Conservation (phyloP, 2,113 vertebrate genomes). For the Antechinus stuartii region DNA sequence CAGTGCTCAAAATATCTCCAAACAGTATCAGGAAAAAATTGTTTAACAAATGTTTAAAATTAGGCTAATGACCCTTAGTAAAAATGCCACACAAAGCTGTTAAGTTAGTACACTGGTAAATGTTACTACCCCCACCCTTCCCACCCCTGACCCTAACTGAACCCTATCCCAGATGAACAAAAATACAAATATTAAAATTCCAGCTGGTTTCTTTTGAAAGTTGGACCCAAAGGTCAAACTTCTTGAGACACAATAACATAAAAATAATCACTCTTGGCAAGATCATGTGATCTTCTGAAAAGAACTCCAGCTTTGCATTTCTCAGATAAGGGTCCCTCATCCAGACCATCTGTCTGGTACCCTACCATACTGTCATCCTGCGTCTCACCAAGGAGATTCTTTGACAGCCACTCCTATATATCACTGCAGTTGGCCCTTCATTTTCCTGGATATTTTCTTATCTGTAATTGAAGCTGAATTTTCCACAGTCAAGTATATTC, state of each 20-base stretch:
- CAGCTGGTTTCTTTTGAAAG: slow-evolving; percentile 14
- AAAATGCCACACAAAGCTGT: slow-evolving; percentile 62
- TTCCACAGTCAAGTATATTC: slow-evolving; percentile 14
- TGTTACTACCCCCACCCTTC: background rate
- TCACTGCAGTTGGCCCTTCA: slow-evolving; percentile 26
- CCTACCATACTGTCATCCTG: background rate
- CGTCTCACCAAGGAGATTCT: slow-evolving; percentile 17
- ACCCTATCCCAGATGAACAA: slow-evolving; percentile 24
- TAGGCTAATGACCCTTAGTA: slow-evolving; percentile 72
- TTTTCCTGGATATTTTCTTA: slow-evolving; percentile 21
- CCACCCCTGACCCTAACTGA: background rate
- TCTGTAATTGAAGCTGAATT: background rate
- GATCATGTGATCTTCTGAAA: slow-evolving; percentile 18
- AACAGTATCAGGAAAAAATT: slow-evolving; percentile 60
- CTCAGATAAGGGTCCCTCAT: background rate
- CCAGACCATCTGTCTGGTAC: background rate
- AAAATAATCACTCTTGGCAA: slow-evolving; percentile 40
- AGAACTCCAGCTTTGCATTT: background rate
- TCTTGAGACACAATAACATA: slow-evolving; percentile 31
- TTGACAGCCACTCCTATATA: slow-evolving; percentile 10
- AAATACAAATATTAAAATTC: slow-evolving; percentile 41
- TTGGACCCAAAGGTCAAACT: slow-evolving; percentile 36
- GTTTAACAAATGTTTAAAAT: slow-evolving; percentile 63
- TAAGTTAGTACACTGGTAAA: slow-evolving; percentile 61
- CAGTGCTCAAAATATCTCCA: slow-evolving; percentile 60